Base-by-base conservation (phyloP, 2,113 vertebrate genomes). In the Anas platyrhynchos region DNA sequence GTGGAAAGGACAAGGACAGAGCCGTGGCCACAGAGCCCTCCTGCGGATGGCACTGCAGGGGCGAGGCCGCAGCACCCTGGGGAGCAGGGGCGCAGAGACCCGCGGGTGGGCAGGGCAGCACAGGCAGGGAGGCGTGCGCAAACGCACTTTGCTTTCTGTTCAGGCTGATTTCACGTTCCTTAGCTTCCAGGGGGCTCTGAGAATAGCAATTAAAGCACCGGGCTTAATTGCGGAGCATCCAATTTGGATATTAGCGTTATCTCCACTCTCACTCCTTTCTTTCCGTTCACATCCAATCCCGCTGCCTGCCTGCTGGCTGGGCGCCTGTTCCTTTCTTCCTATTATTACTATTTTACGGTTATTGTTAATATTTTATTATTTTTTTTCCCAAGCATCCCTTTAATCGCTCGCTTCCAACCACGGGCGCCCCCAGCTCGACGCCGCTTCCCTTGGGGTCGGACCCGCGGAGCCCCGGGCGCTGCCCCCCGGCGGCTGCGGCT, bases 181-280 rank as follows among this genome's bases (percentile, higher is more conserved):
- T 76, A 34, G 69, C 67, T 95, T 91, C 78, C 65, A 79, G 72
- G 29, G 52, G 32, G 23, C 75, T 92, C 74, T 38, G 44, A 93
- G 83, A 87, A 75, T 48, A 94, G 79, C 81, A 94, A 74, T 96
- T 91, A 93, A 93, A 95, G 71, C 46, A 92, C 48, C 1, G 0
- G 54, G 65, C 73, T 96, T 95, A 95, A 96, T 95, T 94, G 69
- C 26, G 58, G 86, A 96, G 75, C 59, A 95, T 86, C 86, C 90
- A 91, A 38, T 90, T 91, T 91, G 86, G 78, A 88, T 95, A 85
- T 86, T 75, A 79, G 55, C 12, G 1, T 90, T 93, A 72, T 91
- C 92, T 91, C 48, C 3, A 7, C 48, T 93, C 88, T 88, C 74
- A 12, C 34, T 73, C 61, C 72, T 73, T 87, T 89, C 48, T 82